phyloP scores from a whole-genome alignment of 2,888 invertebrate genomes.

The Drosophila austrosaltans region DNA sequence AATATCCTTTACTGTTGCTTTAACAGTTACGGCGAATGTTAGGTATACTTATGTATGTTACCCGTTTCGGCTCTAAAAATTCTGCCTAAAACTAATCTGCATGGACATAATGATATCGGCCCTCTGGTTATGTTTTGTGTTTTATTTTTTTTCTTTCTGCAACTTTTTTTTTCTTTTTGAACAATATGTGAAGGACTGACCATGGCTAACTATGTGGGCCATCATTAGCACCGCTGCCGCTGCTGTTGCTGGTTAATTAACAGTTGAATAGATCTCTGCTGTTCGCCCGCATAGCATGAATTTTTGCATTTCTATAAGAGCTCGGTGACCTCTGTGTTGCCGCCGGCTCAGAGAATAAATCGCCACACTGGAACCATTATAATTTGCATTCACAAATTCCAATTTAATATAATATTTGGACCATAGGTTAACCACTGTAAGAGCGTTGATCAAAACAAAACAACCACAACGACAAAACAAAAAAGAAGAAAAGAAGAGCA shows the following conservation, averaged over 20 bases:
- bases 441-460: slow-evolving; percentile 66
- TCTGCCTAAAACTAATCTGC: not conserved
- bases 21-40: no score
- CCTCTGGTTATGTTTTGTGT: not conserved
- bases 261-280: slow-evolving; percentile 20
- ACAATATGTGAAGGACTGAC: slow-evolving; percentile 34
- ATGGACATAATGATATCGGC: not conserved
- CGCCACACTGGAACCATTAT: slow-evolving; percentile 10
- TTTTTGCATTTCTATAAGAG: slow-evolving; percentile 63
- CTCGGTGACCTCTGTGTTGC: slow-evolving; percentile 58
- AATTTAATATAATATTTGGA: not conserved
- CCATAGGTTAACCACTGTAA: slow-evolving; percentile 45
- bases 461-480: slow-evolving; percentile 39
- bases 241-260: slow-evolving; percentile 27
- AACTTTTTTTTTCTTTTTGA: not conserved
- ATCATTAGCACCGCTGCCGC: slow-evolving; percentile 28
- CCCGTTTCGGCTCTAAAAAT: not conserved
- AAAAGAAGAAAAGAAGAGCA: slow-evolving; percentile 29
- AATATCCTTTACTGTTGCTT: no score
- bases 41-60: not conserved
- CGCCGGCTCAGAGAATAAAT: slow-evolving; percentile 5
- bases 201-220: slow-evolving; percentile 46
- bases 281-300: slow-evolving; percentile 56
- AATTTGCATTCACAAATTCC: not conserved
- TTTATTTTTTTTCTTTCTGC: not conserved